phyloP scores from a whole-genome alignment of 2,888 invertebrate species.

The Drosophila demipolita region DNA sequence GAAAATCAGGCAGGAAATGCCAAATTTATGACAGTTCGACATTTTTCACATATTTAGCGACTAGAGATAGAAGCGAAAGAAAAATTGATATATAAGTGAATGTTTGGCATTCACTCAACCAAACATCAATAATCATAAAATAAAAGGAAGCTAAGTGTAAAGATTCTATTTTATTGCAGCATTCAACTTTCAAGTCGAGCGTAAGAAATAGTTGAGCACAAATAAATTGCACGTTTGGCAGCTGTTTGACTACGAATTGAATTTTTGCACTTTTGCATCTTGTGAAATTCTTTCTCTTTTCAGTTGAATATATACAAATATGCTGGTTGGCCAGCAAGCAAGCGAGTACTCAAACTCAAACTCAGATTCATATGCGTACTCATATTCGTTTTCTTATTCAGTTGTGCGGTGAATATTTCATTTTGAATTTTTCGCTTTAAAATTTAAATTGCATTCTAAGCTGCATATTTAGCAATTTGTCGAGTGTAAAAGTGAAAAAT shows the following conservation, averaged over 20 bases:
- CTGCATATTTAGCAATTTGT: conserved; percentile 45
- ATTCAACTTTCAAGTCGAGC: not conserved
- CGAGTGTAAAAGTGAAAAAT: conserved; percentile 70
- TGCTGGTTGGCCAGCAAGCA: conserved; percentile 13
- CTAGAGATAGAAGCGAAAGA: not conserved
- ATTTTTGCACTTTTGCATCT: conserved; percentile 10
- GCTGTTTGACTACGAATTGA: conserved; percentile 26
- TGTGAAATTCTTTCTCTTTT: conserved; percentile 16
- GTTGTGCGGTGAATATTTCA: conserved; percentile 42
- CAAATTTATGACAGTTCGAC: not conserved
- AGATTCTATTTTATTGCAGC: not conserved
- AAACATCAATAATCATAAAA: not conserved
- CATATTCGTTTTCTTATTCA: conserved; percentile 6
- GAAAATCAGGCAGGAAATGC: no score
- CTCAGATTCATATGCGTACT: conserved; percentile 42
- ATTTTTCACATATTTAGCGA: not conserved
- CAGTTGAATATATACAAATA: conserved; percentile 11
- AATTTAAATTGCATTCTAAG: conserved; percentile 57
- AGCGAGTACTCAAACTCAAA: conserved; percentile 13
- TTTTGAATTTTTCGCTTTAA: conserved; percentile 24
- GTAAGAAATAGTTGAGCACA: conserved; percentile 11
- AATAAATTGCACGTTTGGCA: conserved; percentile 28
- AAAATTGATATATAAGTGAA: not conserved
- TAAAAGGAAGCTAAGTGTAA: not conserved
- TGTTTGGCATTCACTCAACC: not conserved